Evolutionary conservation across 2,113 vertebrate species (phyloP), one percentile per base, ranked within the genome.

Genomic region (Phyllopteryx taeniolatus): DNA sequence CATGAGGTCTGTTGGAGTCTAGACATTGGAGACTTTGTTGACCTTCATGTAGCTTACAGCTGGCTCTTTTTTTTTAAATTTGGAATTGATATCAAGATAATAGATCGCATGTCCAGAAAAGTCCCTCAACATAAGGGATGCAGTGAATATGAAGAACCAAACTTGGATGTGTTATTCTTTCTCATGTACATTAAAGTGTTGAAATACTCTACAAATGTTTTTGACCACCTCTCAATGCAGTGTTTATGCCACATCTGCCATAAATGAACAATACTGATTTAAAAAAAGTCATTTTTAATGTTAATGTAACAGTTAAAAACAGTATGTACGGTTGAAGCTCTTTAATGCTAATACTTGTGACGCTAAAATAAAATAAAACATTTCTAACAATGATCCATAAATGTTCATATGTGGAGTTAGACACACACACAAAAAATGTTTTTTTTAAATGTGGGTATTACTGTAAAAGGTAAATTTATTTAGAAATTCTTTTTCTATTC

Each of bases 11-110:
- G 84, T 80, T 64, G 64, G 72, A 82, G 82, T 88, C 86, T 88
- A 90, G 88, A 90, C 86, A 67, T 79, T 69, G 70, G 68, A 74
- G 78, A 83, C 85, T 86, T 83, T 75, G 67, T 71, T 85, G 72
- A 88, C 71, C 70, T 62, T 67, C 63, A 49, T 75, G 70, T 73
- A 75, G 49, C 74, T 80, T 75, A 70, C 14, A 74, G 43, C 83
- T 76, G 64, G 84, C 80, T 71, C 13, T 76, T 68, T 76, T 68
- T 62, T 67, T 47, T 57, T 44, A 22, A 61, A 68, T 78, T 62
- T 57, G 60, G 7, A 0, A 0, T 57, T 54, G 67, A 72, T 44
- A 76, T 81, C 70, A 35, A 79, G 73, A 71, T 27, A 74, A 72
- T 64, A 68, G 69, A 13, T 82, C 31, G 66, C 68, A 10, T 82